A percentile compares a stretch with the other conserved stretches of the same genome.
phyloP scores from a whole-genome alignment of 2,888 invertebrate genomes.

The Ectemnius continuus region DNA sequence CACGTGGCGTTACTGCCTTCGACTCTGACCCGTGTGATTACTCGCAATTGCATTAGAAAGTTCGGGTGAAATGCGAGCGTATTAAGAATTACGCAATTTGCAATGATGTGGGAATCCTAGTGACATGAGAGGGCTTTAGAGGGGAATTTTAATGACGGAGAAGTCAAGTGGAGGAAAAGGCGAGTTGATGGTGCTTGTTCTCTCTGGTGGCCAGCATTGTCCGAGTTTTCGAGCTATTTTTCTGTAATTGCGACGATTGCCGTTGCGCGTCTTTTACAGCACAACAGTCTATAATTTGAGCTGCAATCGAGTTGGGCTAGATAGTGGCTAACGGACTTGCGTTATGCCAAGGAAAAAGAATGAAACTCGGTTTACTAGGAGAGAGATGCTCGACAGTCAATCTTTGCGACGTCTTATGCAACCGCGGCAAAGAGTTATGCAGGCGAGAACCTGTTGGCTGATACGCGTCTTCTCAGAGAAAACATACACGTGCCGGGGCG shows the following conservation, averaged over 20 bases:
- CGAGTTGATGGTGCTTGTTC: too few relatives aligned
- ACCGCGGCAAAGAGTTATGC: slow-evolving; percentile 56
- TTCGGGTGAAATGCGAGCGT: neutral
- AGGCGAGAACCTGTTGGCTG: slow-evolving; percentile 63
- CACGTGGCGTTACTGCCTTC: neutral
- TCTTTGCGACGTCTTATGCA: slow-evolving; percentile 60
- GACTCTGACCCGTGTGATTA: neutral
- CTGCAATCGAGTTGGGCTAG: too few relatives aligned
- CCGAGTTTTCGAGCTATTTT: too few relatives aligned
- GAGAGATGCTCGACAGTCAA: slow-evolving; percentile 27
- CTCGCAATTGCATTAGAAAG: slow-evolving; percentile 1
- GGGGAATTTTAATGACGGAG: too few relatives aligned
- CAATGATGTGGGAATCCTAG: neutral
- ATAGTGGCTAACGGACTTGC: slow-evolving; percentile 17
- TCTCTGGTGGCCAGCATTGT: too few relatives aligned
- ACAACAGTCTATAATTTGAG: too few relatives aligned
- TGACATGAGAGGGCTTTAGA: neutral
- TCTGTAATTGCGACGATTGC: too few relatives aligned
- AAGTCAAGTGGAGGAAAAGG: too few relatives aligned
- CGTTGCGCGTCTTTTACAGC: too few relatives aligned
- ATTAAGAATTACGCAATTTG: neutral
- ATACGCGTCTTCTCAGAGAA: slow-evolving; percentile 47
- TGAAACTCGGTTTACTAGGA: too few relatives aligned
- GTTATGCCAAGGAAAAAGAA: too few relatives aligned
- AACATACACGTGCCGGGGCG: slow-evolving; percentile 52